A percentile compares a stretch with the other conserved stretches of the same genome.
phyloP scores from a whole-genome alignment of 1,140 invertebrate genomes.

The Drosophila setifemur region DNA sequence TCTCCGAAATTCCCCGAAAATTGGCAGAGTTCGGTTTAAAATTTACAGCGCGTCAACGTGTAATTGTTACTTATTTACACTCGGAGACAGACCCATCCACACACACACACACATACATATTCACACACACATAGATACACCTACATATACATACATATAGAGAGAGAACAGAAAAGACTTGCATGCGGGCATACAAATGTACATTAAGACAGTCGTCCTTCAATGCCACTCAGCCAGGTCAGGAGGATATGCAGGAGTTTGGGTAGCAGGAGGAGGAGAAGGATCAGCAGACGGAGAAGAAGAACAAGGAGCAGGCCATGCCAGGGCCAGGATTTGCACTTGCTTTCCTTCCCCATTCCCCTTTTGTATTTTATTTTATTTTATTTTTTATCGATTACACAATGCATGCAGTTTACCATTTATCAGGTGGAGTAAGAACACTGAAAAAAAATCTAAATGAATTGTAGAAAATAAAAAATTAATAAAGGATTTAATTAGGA shows the following conservation, averaged over 20 bases:
- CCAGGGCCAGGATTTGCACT: constrained; percentile 35
- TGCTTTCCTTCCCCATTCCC: constrained; percentile 7
- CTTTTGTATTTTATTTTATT: constrained; percentile 29
- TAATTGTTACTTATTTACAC: constrained; percentile 26
- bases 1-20: not conserved
- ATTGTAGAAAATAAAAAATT: too few relatives aligned
- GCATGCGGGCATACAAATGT: constrained; percentile 35
- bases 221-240: constrained; percentile 28
- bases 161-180: not conserved
- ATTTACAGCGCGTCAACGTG: constrained; percentile 44
- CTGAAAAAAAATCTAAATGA: too few relatives aligned
- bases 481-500: too few relatives aligned
- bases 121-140: not conserved
- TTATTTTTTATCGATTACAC: constrained; percentile 70
- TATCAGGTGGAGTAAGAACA: too few relatives aligned
- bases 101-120: not conserved
- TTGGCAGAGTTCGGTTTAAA: constrained; percentile 15
- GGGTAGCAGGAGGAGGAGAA: not conserved
- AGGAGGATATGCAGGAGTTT: too few relatives aligned
- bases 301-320: not conserved
- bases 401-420: constrained; percentile 75
- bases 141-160: not conserved
- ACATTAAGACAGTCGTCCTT: constrained; percentile 43
- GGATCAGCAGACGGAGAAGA: too few relatives aligned
- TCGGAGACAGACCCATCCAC: not conserved